A percentile compares a stretch with the other conserved stretches of the same genome.
phyloP scores from a whole-genome alignment of 2,888 invertebrate species.

The Allolobophora icterica region DNA sequence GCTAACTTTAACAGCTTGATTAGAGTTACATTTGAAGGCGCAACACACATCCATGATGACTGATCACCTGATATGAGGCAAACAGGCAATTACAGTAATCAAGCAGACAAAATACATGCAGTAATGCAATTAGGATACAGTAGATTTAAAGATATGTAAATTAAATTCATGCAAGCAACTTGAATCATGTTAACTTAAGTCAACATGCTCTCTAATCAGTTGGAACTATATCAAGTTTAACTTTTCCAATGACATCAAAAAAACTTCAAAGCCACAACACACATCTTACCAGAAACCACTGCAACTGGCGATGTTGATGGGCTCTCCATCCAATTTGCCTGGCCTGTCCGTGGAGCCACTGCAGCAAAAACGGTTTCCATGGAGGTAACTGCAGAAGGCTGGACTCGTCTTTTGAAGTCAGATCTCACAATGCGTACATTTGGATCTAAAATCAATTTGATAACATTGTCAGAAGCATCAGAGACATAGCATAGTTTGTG shows the following conservation, averaged over 20 bases:
- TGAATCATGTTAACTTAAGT: neutral
- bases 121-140: neutral
- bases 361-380: neutral
- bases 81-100: neutral
- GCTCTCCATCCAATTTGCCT: neutral
- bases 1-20: neutral
- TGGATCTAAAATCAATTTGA: neutral
- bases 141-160: neutral
- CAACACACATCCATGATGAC: no score
- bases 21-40: neutral
- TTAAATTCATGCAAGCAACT: neutral
- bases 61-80: neutral
- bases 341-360: neutral
- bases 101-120: no score
- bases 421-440: neutral
- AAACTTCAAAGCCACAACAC: neutral
- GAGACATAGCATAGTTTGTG: no score
- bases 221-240: neutral
- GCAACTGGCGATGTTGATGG: neutral
- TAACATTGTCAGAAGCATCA: neutral
- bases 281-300: constrained; percentile 2
- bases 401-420: neutral
- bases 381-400: constrained; percentile 10
- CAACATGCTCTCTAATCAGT: neutral
- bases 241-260: neutral